Base-by-base conservation (phyloP, 2,113 vertebrate species). In the Morone chrysops region DNA sequence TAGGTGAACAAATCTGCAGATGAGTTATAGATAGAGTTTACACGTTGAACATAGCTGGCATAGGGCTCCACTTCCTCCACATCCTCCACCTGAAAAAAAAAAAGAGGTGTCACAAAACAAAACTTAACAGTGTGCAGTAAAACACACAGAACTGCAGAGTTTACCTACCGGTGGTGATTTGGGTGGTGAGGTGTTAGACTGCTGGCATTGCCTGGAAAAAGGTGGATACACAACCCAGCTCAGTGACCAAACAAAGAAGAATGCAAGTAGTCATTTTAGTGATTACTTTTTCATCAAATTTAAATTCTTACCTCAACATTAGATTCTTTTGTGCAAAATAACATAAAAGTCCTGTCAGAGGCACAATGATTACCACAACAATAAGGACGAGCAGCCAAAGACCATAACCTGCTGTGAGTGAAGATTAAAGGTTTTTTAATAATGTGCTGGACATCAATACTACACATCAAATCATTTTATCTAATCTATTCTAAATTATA, bases 1-100 rank as follows among this genome's bases (percentile, higher is more conserved):
- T 84, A 91, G 18, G 73, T 86, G 60, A 86, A 92, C 56, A 89
- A 69, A 20, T 90, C 92, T 67, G 89, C 90, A 50, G 92, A 92
- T 59, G 89, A 96, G 90, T 95, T 95, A 82, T 96, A 96, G 79
- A 96, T 95, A 38, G 94, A 95, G 92, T 96, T 96, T 18, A 93
- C 93, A 69, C 95, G 92, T 78, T 96, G 95, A 79, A 95, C 61
- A 7, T 96, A 96, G 80, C 93, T 95, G 51, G 93, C 95, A 10
- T 95, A 95, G 0, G 95, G 94, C 62, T 96, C 92, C 51, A 95
- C 89, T 50, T 96, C 94, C 80, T 95, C 95, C 62, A 92, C 91
- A 22, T 94, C 89, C 70, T 90, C 88, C 20, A 8, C 53, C 91
- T 94, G 82, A 76, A 59, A 79, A 59, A 59, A 73, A 36, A 5